Evolutionary conservation across 2,797 vertebrate species (phyloP), one percentile per base, ranked within the genome.

Genomic region (Channallabes apus): DNA sequence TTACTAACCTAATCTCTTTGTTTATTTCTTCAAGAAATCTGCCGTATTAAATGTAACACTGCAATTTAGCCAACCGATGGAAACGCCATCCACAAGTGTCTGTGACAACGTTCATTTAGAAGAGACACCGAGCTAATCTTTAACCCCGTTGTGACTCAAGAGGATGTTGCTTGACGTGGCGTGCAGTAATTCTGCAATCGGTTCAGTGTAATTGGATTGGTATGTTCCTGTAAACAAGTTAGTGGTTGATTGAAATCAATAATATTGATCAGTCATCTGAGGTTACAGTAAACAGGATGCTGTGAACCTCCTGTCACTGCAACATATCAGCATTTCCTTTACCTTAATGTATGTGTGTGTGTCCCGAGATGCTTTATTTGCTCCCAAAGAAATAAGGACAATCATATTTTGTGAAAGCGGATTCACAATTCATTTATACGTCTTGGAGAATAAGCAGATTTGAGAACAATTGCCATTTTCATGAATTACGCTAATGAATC

Each of bases 211-310:
- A 87, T 84, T 71, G 27, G 78, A 87, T 86, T 73, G 86, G 86
- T 83, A 35, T 68, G 76, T 38, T 65, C 64, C 71, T 76, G 69
- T 84, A 87, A 88, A 86, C 32, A 72, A 89, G 65, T 89, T 86
- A 87, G 80, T 76, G 77, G 81, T 76, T 80, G 68, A 82, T 86
- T 84, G 58, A 27, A 82, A 75, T 89, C 86, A 85, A 83, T 86
- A 84, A 83, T 67, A 72, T 67, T 35, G 84, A 76, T 77, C 77
- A 82, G 38, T 87, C 67, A 80, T 17, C 35, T 29, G 58, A 80
- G 56, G 80, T 61, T 73, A 83, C 79, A 67, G 62, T 29, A 80
- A 80, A 67, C 38, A 80, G 61, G n/a, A 64, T 51, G n/a, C 38
- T 3, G 24, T 79, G 58, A 79, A 61, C 73, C 78, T 80, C 38